Evolutionary conservation across 2,888 invertebrate species (phyloP).

Genomic region (Neoscelio sp.): DNA sequence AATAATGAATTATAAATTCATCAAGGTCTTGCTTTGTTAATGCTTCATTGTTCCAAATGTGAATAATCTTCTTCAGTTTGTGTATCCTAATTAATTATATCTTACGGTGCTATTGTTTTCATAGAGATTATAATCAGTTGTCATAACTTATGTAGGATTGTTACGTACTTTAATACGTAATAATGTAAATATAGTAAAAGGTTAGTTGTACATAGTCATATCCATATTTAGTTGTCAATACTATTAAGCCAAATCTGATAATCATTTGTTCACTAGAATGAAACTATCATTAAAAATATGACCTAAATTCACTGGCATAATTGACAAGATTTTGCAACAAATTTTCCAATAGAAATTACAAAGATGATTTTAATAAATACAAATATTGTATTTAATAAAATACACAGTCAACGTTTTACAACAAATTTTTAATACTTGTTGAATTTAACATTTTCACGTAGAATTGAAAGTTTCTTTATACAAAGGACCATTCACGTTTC

Average conservation of each 20-base stretch:
- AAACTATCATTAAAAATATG: too few relatives aligned
- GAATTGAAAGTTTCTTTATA: conserved; percentile 55
- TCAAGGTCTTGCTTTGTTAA: conserved; percentile 70
- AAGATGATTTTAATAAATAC: too few relatives aligned
- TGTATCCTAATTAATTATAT: conserved; percentile 74
- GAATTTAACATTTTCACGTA: conserved; percentile 29
- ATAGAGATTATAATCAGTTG: conserved; percentile 80
- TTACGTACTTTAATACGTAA: background rate
- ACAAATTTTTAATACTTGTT: too few relatives aligned
- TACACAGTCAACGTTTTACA: too few relatives aligned
- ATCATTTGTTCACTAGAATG: too few relatives aligned
- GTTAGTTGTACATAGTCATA: too few relatives aligned
- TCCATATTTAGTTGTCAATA: too few relatives aligned
- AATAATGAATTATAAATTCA: background rate
- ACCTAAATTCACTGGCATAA: too few relatives aligned
- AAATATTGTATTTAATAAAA: too few relatives aligned
- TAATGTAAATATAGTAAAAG: background rate
- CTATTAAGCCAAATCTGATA: too few relatives aligned
- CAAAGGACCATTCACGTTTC: conserved; percentile 61
- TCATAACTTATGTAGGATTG: conserved; percentile 71
- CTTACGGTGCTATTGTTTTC: conserved; percentile 77
- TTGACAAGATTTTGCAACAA: too few relatives aligned
- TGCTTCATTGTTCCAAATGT: conserved; percentile 45
- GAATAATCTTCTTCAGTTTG: conserved; percentile 73
- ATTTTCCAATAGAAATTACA: too few relatives aligned